Evolutionary conservation across 2,888 invertebrate species (phyloP).

Genomic region (Coenonympha arcania): DNA sequence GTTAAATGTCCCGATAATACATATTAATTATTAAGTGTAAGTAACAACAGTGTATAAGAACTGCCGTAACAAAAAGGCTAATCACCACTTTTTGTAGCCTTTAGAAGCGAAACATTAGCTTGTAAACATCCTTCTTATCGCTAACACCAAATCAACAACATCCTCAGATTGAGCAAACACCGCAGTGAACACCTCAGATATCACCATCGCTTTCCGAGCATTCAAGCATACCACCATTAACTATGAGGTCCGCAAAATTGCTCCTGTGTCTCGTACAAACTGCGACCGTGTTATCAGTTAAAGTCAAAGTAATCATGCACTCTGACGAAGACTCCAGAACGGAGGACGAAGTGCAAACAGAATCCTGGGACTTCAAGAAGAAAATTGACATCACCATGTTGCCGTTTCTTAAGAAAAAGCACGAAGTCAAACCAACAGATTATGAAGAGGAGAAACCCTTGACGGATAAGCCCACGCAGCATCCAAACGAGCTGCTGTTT

Average conservation of each 20-base stretch:
- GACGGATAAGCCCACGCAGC: slow-evolving; percentile 46
- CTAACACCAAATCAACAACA: slow-evolving; percentile 33
- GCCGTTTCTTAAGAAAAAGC: slow-evolving; percentile 47
- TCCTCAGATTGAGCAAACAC: slow-evolving; percentile 23
- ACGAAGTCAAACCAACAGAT: slow-evolving; percentile 36
- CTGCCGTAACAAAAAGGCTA: not conserved
- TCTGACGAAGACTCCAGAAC: slow-evolving; percentile 47
- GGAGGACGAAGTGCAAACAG: slow-evolving; percentile 49
- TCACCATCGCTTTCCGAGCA: not conserved
- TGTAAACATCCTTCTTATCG: slow-evolving; percentile 57
- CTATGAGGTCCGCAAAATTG: slow-evolving; percentile 33
- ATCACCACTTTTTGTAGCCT: not conserved
- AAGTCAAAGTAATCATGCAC: slow-evolving; percentile 63
- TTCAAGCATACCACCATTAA: not conserved
- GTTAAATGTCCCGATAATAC: too few species aligned
- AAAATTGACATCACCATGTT: slow-evolving; percentile 37
- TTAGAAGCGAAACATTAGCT: slow-evolving; percentile 23
- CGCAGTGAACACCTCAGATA: not conserved
- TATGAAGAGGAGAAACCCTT: slow-evolving; percentile 46
- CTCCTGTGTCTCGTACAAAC: slow-evolving; percentile 39
- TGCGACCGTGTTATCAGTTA: slow-evolving; percentile 39
- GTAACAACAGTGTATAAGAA: too few species aligned
- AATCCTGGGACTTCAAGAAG: slow-evolving; percentile 42
- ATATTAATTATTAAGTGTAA: too few species aligned
- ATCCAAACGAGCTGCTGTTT: slow-evolving; percentile 63